Evolutionary conservation across 2,113 vertebrate genomes (phyloP), one percentile per base, ranked within the genome.

Genomic region (Chitala chitala): DNA sequence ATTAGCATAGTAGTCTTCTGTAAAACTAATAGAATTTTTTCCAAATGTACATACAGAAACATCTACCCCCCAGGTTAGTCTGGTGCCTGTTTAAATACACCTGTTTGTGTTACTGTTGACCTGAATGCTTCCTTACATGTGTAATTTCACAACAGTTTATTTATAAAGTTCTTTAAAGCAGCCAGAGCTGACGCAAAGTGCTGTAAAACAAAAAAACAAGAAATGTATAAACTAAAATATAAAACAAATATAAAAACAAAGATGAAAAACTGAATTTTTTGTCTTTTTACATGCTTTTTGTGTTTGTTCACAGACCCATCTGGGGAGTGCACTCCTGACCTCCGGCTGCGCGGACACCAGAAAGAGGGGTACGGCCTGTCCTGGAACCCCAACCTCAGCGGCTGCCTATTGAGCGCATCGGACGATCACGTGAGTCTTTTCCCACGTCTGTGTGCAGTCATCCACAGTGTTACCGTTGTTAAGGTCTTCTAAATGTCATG

Each of bases 331-430:
- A 98, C 95, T 79, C 97, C 97, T 2, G 97, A 99, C 44, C 87
- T 99, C 56, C 93, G 96, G 29, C 89, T 99, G 9, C 91, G 97
- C 76, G 97, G 97, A 20, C 97, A 99, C 86, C 97, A 98, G 84
- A 98, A 99, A 78, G 97, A 99, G 82, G 97, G 96, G 0, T 99
- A 99, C 5, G 97, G 97, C 12, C 90, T 99, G 24, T 99, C 97
- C 2, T 99, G 97, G 97, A 99, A 98, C 85, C 94, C 96, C 4
- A 98, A 99, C 86, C 91, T 98, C 71, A 99, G 96, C 1, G 97
- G 97, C 69, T 96, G 96, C 64, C 86, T 99, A 72, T 92, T 99
- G 40, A 99, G 97, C 84, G 96, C 96, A 48, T 99, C 97, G 80
- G 97, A 99, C 85, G 97, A 99, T 75, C 97, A 99, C 1, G 97